Base-by-base conservation (phyloP, 2,797 vertebrate species). In the Sebastes glaucus region DNA sequence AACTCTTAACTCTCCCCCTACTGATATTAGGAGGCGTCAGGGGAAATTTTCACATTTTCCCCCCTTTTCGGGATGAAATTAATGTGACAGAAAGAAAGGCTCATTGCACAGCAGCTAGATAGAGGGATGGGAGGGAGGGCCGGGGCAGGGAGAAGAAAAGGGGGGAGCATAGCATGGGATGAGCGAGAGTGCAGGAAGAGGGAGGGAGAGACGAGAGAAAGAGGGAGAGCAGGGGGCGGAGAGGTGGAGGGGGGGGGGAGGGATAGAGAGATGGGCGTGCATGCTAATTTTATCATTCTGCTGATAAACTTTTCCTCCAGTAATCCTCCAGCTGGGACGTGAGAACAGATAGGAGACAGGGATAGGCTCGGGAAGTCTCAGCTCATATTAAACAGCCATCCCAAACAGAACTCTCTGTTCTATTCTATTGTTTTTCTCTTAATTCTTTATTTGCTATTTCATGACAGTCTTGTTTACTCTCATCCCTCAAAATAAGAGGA, bases 41-140 rank as follows among this genome's bases (percentile, higher is more conserved):
- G 95, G 95, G 95, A 96, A 95, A 96, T 95, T 93, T 92, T 93
- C 83, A 86, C 88, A 83, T 86, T 88, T 88, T 74, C 86, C 91
- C 90, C 89, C 89, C 74, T 91, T 92, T 93, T 88, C 83, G 72
- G 92, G 92, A 94, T 94, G 94, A 96, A 96, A 95, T 95, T 94
- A 95, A 96, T 95, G 95, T 95, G 94, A 95, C 95, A 95, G 92
- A 94, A 94, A 95, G 94, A 95, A 95, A 94, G 93, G 91, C 94
- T 95, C 94, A 95, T 95, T 96, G 95, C 93, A 90, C 93, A 92
- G 92, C 91, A 91, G 91, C 91, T 88, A 92, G 89, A 94, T 89
- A 87, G 89, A 87, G 77, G 74, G 83, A 73, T 77, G 87, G 69
- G 79, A 82, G 78, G 80, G 85, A 84, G 86, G 91, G 88, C 69